A percentile compares a stretch with the other conserved stretches of the same genome.
These are phyloP conservation scores for Phymorhynchus buccinoides DNA, from an alignment of 1,140 invertebrate genomes.

Conservation along the genomic window DNA sequence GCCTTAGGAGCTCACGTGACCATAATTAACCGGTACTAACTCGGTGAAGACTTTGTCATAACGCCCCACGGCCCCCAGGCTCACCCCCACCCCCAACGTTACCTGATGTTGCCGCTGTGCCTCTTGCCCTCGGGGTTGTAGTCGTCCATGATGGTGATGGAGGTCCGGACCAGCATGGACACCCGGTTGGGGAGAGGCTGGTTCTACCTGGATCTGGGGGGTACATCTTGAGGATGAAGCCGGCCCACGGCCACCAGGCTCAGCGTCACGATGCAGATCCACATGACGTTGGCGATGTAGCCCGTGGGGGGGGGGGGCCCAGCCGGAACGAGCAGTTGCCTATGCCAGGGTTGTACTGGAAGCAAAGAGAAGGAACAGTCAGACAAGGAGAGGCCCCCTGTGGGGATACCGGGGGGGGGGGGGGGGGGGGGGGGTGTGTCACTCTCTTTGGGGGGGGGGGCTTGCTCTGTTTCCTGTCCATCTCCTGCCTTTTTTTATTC, in stretches of 20 bases:
- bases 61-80: not conserved
- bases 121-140: constrained; percentile 53
- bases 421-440: too few relatives aligned
- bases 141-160: constrained; percentile 66
- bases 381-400: too few relatives aligned
- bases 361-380: too few relatives aligned
- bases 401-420: too few relatives aligned
- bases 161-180: constrained; percentile 68
- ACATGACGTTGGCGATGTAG: constrained; percentile 72
- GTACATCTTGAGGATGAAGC: constrained; percentile 70
- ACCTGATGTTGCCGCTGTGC: constrained; percentile 56
- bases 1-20: not conserved
- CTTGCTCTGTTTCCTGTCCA: too few relatives aligned
- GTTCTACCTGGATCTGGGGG: constrained; percentile 70
- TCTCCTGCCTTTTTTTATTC: too few relatives aligned
- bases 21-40: not conserved
- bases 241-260: constrained; percentile 62
- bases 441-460: too few relatives aligned
- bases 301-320: constrained; percentile 67
- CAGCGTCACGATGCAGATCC: constrained; percentile 70
- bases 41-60: not conserved
- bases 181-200: constrained; percentile 68
- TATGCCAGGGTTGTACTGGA: constrained; percentile 69
- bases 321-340: constrained; percentile 71
- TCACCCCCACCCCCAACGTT: not conserved